Conservation (phyloP, 2,888 invertebrate species). For the Macaria notata region DNA sequence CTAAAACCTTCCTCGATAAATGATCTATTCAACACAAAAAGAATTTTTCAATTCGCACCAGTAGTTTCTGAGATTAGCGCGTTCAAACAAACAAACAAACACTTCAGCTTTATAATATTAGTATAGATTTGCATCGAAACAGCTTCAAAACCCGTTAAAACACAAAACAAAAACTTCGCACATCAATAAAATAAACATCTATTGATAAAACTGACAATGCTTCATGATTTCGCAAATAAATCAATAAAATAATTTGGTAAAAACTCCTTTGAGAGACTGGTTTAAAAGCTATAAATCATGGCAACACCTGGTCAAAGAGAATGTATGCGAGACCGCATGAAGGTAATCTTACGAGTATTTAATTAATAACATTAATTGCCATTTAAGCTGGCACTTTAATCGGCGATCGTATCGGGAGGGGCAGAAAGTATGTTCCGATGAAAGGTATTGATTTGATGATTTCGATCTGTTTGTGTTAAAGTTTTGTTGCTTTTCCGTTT, state of each 20-base stretch:
- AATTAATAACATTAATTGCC: conserved; percentile 50
- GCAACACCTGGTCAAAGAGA: conserved; percentile 18
- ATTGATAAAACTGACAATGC: conserved; percentile 22
- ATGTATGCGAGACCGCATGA: conserved; percentile 19
- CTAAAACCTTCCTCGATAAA: too few relatives aligned
- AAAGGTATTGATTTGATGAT: conserved; percentile 16
- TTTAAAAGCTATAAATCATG: conserved; percentile 20
- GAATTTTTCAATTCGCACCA: too few relatives aligned
- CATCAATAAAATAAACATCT: conserved; percentile 16
- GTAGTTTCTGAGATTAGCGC: too few relatives aligned
- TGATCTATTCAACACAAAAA: too few relatives aligned
- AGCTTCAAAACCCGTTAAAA: neutral
- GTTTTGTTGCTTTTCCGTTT: neutral
- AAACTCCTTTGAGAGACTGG: conserved; percentile 17
- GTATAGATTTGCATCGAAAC: neutral
- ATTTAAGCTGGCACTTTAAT: conserved; percentile 14
- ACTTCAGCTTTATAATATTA: too few relatives aligned
- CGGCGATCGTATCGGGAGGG: conserved; percentile 12
- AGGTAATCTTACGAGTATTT: conserved; percentile 25
- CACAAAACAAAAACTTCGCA: conserved; percentile 2
- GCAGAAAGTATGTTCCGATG: conserved; percentile 14
- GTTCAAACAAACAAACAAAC: too few relatives aligned
- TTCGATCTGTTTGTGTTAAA: conserved; percentile 7
- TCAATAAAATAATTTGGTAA: conserved; percentile 21
- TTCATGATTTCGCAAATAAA: conserved; percentile 23